phyloP scores from a whole-genome alignment of 1,140 invertebrate genomes.

The Copidosoma floridanum region DNA sequence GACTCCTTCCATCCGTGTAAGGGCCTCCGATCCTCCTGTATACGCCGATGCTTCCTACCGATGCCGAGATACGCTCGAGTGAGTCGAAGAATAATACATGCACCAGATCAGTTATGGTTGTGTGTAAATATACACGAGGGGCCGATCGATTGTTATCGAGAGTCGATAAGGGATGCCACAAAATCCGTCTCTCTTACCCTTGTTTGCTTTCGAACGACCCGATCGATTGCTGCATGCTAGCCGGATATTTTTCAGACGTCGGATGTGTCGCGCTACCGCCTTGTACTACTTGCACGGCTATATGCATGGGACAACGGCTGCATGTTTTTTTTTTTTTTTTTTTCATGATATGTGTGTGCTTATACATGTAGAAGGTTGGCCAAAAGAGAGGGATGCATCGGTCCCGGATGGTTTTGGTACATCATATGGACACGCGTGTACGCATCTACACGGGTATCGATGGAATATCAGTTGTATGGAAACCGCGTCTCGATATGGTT shows the following conservation, averaged over 20 bases:
- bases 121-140: background rate
- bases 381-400: background rate
- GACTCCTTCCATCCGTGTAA: background rate
- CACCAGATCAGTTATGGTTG: background rate
- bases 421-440: too few species aligned
- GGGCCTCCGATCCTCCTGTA: background rate
- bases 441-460: constrained; percentile 18
- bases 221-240: constrained; percentile 36
- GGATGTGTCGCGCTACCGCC: constrained; percentile 1
- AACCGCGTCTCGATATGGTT: constrained; percentile 38
- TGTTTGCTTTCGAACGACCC: too few species aligned
- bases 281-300: constrained; percentile 17
- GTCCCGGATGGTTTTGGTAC: too few species aligned
- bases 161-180: too few species aligned
- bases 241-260: constrained; percentile 51
- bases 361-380: background rate
- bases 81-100: too few species aligned
- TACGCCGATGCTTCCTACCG: too few species aligned
- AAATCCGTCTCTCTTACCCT: too few species aligned
- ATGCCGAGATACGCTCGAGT: too few species aligned
- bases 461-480: constrained; percentile 45
- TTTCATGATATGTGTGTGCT: too few species aligned
- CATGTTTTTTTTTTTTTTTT: too few species aligned
- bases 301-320: too few species aligned
- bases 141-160: background rate